Evolutionary conservation across 1,140 invertebrate genomes (phyloP), one percentile per base, ranked within the genome.

Genomic region (Drosophila lacertosa): DNA sequence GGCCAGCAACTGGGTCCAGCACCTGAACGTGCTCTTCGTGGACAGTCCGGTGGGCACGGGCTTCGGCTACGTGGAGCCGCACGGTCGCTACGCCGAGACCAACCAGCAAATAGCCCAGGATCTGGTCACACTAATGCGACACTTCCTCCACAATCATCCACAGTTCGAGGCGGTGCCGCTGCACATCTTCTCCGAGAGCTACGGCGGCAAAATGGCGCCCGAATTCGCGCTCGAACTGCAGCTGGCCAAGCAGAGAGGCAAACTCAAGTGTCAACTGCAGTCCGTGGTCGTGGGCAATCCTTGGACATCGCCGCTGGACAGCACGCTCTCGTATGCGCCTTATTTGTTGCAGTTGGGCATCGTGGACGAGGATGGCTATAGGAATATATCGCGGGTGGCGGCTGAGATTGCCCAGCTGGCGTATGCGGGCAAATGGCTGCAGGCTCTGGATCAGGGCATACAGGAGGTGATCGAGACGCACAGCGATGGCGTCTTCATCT

Each of bases 41-140:
- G 97, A 98, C 81, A 98, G 97, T 91, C 97, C 97, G 0, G 97
- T 98, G 2, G 97, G 97, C 39, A 94, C 96, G 3, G 97, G 97
- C 1, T 98, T 94, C 89, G 97, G 96, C 91, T 97, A 97, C 78
- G 95, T 95, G 0, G 95, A 95, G 20, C 84, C 92, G 48, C 60
- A 82, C 1, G 77, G 74, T 7, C 83, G 92, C 2, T 92, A 95
- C 35, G 93, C 94, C 3, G 93, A 91, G 2, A 93, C 94, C 72
- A 97, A 97, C 68, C 90, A 92, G 15, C 92, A 96, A 92, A 97
- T 97, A 40, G 96, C 95, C 1, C 47, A 88, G 7, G 97, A 98
- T 92, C 94, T 98, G 60, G 92, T 97, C 0, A 92, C 92, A 22
- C 92, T 97, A 9, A 93, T 97, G 77, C 92, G 92, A 77, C 91